Evolutionary conservation across 2,888 invertebrate species (phyloP).

Genomic region (Pasiphila rectangulata): DNA sequence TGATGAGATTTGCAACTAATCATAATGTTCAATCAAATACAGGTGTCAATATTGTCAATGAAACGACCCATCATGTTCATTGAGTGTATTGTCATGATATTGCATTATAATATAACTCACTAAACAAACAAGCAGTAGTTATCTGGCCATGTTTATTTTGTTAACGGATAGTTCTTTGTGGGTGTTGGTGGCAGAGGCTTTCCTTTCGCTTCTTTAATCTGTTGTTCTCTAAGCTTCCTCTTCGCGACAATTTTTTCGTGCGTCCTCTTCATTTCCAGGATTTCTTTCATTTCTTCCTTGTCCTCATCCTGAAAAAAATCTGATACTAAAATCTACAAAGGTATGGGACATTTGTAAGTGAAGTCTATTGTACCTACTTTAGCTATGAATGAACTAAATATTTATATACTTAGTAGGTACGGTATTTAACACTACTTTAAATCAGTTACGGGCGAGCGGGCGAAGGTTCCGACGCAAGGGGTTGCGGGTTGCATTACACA

Average conservation of each 20-base stretch:
- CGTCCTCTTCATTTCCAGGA: slow-evolving; percentile 92
- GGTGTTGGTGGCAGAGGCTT: slow-evolving; percentile 40
- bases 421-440: too few species aligned
- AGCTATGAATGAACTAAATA: too few species aligned
- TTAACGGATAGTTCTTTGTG: slow-evolving; percentile 57
- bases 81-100: slow-evolving; percentile 4
- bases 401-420: too few species aligned
- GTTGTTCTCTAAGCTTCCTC: slow-evolving; percentile 69
- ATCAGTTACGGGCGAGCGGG: too few species aligned
- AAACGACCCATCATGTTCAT: slow-evolving; percentile 13
- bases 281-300: slow-evolving; percentile 96
- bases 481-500: too few species aligned
- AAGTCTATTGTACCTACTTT: too few species aligned
- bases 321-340: neutral
- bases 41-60: slow-evolving; percentile 15
- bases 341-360: too few species aligned
- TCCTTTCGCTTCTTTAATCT: slow-evolving; percentile 49
- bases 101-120: neutral
- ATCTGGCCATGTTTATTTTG: slow-evolving; percentile 27
- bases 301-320: slow-evolving; percentile 87
- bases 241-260: slow-evolving; percentile 90
- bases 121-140: neutral
- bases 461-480: too few species aligned
- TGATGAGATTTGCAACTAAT: slow-evolving; percentile 8
- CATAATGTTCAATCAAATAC: neutral